Evolutionary conservation across 2,113 vertebrate species (phyloP).

Genomic region (human): GRCh38 chr19:11341501-11342000

Average conservation of each 20-base stretch:
- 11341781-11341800: no score
- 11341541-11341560: neutral
- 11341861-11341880: neutral
- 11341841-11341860: neutral
- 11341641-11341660: neutral
- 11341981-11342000: no score
- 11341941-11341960: no score
- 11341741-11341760: neutral
- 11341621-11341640: neutral
- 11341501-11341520: neutral
- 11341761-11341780: neutral
- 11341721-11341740: neutral
- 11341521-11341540: neutral
- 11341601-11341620: neutral
- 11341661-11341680: neutral
- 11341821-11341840: no score
- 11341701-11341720: neutral
- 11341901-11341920: neutral
- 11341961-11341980: no score
- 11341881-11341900: neutral
- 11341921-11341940: no score
- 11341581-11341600: neutral
- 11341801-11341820: no score
- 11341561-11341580: neutral
- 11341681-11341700: neutral